Conservation (phyloP, 2,797 vertebrate species). For the Sus cebifrons region DNA sequence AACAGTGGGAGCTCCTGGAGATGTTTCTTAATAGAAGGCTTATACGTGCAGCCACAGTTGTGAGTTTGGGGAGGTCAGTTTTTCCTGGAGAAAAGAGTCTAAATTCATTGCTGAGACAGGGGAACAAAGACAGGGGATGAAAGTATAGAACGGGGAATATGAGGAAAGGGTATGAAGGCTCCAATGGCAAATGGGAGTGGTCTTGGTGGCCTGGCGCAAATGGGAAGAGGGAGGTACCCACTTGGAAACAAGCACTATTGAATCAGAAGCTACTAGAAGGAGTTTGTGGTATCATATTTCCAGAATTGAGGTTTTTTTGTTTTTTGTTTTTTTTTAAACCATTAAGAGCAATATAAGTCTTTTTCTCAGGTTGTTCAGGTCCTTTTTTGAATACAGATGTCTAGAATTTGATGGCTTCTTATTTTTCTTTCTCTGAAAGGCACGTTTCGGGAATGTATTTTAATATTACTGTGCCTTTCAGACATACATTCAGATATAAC, state of each 20-base stretch:
- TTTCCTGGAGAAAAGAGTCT: constrained; percentile 19
- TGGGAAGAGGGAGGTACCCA: background rate
- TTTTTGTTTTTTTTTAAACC: background rate
- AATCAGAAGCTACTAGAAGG: background rate
- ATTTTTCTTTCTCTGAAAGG: constrained; percentile 30
- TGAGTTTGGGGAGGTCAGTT: background rate
- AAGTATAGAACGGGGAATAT: background rate
- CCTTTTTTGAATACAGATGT: constrained; percentile 6
- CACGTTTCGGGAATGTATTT: constrained; percentile 25
- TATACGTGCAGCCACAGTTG: background rate
- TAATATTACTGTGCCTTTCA: constrained; percentile 42
- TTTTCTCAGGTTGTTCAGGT: constrained; percentile 12
- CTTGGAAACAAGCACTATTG: background rate
- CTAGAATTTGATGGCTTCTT: constrained; percentile 32
- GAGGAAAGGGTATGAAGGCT: background rate
- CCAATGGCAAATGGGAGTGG: background rate
- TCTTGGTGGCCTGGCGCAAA: background rate
- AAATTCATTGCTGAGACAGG: background rate
- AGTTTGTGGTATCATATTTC: background rate
- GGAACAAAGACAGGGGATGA: background rate
- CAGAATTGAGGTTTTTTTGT: background rate
- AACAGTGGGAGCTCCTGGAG: background rate
- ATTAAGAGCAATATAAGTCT: constrained; percentile 27
- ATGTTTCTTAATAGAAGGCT: background rate
- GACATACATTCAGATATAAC: background rate